Percentiles rank a stretch among this genome's conserved stretches.
Conservation (phyloP, 2,113 vertebrate species). For the Macheiramphus alcinus region DNA sequence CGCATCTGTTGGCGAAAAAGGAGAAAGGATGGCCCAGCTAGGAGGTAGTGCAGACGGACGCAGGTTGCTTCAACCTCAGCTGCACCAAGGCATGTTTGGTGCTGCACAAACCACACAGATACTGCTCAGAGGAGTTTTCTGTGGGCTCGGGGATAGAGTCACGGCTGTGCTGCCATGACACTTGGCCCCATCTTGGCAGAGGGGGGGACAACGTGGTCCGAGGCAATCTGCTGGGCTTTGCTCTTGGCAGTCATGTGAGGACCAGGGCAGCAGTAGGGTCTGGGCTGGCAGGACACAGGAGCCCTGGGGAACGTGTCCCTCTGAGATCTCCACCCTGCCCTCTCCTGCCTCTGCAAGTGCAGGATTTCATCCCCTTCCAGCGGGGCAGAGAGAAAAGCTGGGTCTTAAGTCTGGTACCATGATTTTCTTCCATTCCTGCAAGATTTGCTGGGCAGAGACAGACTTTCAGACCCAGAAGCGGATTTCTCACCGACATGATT, state of each 20-base stretch:
- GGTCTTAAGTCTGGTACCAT: not conserved
- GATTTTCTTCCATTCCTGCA: not conserved
- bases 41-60: not conserved
- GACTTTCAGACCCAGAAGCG: not conserved
- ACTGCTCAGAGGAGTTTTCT: not conserved
- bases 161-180: fast-evolving
- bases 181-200: not conserved
- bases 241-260: not conserved
- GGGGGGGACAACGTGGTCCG: not conserved
- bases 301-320: not conserved
- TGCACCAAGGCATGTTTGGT: fast-evolving
- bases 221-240: not conserved
- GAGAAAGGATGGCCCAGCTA: not conserved
- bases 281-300: not conserved
- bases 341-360: fast-evolving
- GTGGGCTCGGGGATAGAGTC: not conserved
- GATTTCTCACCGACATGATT: not conserved
- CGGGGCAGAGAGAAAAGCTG: not conserved
- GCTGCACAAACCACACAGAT: not conserved
- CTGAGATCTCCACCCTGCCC: not conserved
- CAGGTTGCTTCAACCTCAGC: not conserved
- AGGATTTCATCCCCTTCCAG: not conserved
- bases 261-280: not conserved
- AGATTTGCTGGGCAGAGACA: not conserved
- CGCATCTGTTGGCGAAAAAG: not conserved